Percentiles rank a stretch among this genome's conserved stretches.
Conservation (phyloP, 1,140 invertebrate genomes). For the Calycopis cecrops region DNA sequence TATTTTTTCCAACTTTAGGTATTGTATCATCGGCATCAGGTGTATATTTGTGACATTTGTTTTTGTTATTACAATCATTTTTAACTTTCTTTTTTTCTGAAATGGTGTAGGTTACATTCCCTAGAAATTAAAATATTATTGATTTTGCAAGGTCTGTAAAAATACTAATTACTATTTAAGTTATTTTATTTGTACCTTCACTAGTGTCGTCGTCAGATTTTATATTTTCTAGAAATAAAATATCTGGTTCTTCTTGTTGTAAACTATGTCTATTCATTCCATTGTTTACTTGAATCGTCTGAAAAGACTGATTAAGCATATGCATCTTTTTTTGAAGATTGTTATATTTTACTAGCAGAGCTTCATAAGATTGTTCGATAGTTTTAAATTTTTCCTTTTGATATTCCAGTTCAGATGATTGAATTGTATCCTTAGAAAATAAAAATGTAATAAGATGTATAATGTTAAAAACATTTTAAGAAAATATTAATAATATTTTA, state of each 20-base stretch:
- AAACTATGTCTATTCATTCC: background rate
- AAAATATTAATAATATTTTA: slow-evolving; percentile 22
- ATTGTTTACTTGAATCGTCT: background rate
- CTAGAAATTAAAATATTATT: slow-evolving; percentile 30
- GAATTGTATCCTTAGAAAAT: slow-evolving; percentile 38
- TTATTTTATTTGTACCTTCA: background rate
- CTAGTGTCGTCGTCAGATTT: slow-evolving; percentile 43
- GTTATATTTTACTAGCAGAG: slow-evolving; percentile 34
- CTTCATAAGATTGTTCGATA: slow-evolving; percentile 41
- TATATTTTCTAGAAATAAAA: slow-evolving; percentile 34
- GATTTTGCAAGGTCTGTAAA: too few relatives aligned
- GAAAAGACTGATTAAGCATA: slow-evolving; percentile 39
- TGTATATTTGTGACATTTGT: too few relatives aligned
- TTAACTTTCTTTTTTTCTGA: slow-evolving; percentile 14
- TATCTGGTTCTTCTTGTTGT: background rate
- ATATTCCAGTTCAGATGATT: slow-evolving; percentile 46
- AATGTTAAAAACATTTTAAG: slow-evolving; percentile 9
- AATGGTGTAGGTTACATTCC: slow-evolving; percentile 46
- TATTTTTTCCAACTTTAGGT: too few relatives aligned
- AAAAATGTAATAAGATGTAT: slow-evolving; percentile 21
- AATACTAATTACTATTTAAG: too few relatives aligned
- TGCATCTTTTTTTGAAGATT: slow-evolving; percentile 47
- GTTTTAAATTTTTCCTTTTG: slow-evolving; percentile 43
- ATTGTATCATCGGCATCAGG: too few relatives aligned
- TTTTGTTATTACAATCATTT: too few relatives aligned